Evolutionary conservation across 2,113 vertebrate species (phyloP).

Genomic region (Anguilla rostrata): DNA sequence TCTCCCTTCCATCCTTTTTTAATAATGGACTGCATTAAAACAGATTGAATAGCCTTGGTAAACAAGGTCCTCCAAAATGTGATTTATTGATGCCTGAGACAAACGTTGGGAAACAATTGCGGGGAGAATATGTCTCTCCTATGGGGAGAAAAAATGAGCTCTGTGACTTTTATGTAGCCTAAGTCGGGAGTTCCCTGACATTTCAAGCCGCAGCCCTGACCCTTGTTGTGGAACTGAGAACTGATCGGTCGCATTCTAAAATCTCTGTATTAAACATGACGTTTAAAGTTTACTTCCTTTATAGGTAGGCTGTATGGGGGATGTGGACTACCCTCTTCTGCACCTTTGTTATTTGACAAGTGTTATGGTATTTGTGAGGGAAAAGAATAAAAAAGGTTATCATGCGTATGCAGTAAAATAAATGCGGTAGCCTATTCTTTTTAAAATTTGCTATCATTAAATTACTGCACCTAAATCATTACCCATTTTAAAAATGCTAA

Average conservation of each 20-base stretch:
- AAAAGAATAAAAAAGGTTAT: not conserved
- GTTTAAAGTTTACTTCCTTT: no score
- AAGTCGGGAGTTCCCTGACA: not conserved
- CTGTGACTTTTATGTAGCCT: not conserved
- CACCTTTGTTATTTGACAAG: no score
- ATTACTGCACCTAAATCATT: no score
- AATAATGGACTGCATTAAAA: not conserved
- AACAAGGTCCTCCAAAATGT: constrained; percentile 4
- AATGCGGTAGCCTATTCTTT: not conserved
- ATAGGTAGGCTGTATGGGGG: no score
- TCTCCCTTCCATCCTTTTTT: not conserved
- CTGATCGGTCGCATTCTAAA: no score
- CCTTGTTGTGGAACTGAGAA: no score
- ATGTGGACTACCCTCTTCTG: no score
- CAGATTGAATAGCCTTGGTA: not conserved
- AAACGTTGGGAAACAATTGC: not conserved
- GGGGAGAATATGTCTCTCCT: not conserved
- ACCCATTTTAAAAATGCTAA: no score
- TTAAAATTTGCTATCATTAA: no score
- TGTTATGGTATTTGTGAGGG: not conserved
- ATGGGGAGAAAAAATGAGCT: not conserved
- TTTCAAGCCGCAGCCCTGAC: not conserved
- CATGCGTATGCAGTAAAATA: not conserved
- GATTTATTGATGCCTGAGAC: not conserved
- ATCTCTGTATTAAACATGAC: no score